Conservation (phyloP, 2,888 invertebrate genomes). For the Amiota minor region DNA sequence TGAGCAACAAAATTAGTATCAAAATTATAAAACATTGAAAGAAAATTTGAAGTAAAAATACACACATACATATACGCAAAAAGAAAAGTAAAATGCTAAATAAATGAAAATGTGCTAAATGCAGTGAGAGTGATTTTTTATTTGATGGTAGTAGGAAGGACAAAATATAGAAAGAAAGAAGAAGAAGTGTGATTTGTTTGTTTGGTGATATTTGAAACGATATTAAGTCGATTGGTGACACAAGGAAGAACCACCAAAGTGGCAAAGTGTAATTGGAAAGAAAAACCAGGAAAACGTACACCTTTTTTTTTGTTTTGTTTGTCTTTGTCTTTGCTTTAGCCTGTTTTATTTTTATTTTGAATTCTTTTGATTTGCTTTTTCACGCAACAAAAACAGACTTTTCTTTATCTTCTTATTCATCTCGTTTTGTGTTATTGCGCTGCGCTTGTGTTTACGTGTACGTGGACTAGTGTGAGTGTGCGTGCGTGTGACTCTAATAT, state of each 20-base stretch:
- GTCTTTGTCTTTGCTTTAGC: too few relatives aligned
- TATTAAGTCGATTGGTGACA: too few relatives aligned
- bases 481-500: neutral
- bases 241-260: too few relatives aligned
- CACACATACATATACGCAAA: neutral
- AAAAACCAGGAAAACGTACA: too few relatives aligned
- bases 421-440: neutral
- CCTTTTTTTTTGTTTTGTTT: too few relatives aligned
- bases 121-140: neutral
- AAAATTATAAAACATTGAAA: neutral
- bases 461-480: neutral
- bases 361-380: too few relatives aligned
- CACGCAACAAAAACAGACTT: neutral
- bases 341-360: too few relatives aligned
- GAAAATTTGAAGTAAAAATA: neutral
- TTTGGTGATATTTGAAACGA: too few relatives aligned
- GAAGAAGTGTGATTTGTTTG: too few relatives aligned
- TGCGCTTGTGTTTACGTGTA: neutral
- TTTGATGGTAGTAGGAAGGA: too few relatives aligned
- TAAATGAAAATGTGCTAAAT: neutral
- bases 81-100: neutral
- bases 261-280: too few relatives aligned
- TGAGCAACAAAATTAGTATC: neutral
- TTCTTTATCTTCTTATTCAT: neutral
- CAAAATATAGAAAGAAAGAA: too few relatives aligned